These are phyloP conservation scores for Ailuropoda melanoleuca DNA, from an alignment of 2,113 vertebrate species.

Conservation along the genomic window DNA sequence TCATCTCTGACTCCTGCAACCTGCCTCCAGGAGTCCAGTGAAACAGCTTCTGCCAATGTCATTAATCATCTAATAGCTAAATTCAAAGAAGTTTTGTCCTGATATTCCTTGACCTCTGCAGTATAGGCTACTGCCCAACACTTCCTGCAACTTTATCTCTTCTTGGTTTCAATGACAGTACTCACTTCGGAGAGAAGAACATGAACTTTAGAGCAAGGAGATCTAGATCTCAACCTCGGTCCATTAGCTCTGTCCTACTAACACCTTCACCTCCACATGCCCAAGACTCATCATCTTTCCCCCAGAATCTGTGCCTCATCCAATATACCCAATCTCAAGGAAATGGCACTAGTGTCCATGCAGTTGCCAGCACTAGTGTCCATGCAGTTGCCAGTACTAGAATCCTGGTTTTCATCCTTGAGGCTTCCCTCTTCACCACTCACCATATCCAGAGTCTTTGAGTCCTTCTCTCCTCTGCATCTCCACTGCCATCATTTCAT, in stretches of 20 bases:
- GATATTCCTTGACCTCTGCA: background rate
- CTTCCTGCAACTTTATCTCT: background rate
- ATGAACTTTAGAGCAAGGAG: background rate
- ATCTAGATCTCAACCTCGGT: background rate
- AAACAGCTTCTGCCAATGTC: background rate
- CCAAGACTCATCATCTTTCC: background rate
- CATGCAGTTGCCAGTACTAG: background rate
- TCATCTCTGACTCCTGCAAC: background rate
- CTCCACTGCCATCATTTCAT: too few relatives aligned
- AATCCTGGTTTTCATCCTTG: background rate
- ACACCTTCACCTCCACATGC: background rate
- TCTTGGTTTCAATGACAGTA: background rate
- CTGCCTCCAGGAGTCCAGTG: background rate
- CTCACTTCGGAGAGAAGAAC: background rate
- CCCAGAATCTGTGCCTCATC: background rate
- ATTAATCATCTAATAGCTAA: background rate
- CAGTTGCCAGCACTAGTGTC: background rate
- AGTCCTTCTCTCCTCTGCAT: background rate
- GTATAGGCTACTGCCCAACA: background rate
- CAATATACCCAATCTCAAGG: background rate
- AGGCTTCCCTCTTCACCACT: background rate
- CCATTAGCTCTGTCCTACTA: background rate
- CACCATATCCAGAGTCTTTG: background rate
- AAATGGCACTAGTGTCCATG: fast-evolving
- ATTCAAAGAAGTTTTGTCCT: background rate